Evolutionary conservation across 1,140 invertebrate species (phyloP), one percentile per base, ranked within the genome.

Genomic region (Pentalonia nigronervosa): DNA sequence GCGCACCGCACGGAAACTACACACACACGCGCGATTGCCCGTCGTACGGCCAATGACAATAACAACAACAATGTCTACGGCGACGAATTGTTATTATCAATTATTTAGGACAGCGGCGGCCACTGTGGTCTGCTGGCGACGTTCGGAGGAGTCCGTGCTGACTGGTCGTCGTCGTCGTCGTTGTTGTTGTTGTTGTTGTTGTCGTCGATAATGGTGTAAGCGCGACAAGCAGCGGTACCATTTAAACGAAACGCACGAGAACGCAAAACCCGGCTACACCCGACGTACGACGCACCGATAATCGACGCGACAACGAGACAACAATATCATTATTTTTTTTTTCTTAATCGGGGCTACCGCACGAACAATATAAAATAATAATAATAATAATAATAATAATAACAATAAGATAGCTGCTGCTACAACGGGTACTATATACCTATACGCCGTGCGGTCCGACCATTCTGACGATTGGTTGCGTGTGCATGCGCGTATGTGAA

Each of bases 361-460:
- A 56, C 88, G 87, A 34, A 86, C 84, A 47, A 76, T n/a, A 76
- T 76, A 76, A 47, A 86, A n/a, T 86, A 47, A 47, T 86, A 86
- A 86, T 25, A 89, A 56, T 53, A 89, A 14, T 34, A 89, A 89
- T 36, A 89, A 89, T 50, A 88, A 89, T 50, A 89, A 89, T 76
- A 76, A 89, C n/a, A 89, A 89, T 56, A 56, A 89, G 50, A 56
- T 89, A 56, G 50, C 34, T 76, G 30, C 60, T 67, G 60, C 60
- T 89, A 56, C 88, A 48, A 47, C 25, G 30, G 30, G 30, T n/a
- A 41, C 30, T 14, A 21, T 20, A 34, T 83, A 83, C 81, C 20
- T 53, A 53, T 53, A 53, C 50, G 6, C 81, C 14, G 86, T n/a
- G 36, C 45, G 30, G 87, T 89, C 87, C 23, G 17, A 89, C 88